Evolutionary conservation across 2,797 vertebrate genomes (phyloP), one percentile per base, ranked within the genome.

Genomic region (Crenichthys baileyi): DNA sequence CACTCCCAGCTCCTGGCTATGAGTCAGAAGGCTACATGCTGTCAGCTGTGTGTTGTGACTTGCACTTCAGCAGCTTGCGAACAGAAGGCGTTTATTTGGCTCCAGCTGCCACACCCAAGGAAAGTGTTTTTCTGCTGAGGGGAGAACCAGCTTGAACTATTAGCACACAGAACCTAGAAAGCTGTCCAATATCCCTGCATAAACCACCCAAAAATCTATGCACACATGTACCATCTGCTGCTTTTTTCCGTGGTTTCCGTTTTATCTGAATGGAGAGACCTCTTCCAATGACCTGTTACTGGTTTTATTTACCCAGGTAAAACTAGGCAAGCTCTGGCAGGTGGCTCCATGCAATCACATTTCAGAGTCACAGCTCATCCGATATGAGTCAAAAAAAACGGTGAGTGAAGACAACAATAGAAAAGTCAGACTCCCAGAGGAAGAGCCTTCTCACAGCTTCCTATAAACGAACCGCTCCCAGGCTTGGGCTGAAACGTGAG

Each of bases 21-120:
- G 89, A 91, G 77, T 90, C 90, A 91, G 81, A 84, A 86, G 79
- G 85, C 88, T 88, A 31, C 90, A 89, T 79, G 90, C 89, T 91
- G 93, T 92, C 90, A 90, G 91, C 93, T 95, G 93, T 95, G 89
- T 96, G 95, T 95, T 94, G 94, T 91, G 93, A 96, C 95, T 95
- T 95, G 95, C 81, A 87, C 88, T 90, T 81, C 75, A 51, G 92
- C 81, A 94, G 91, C 90, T 80, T 85, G 87, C 29, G 88, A 95
- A 94, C 94, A 94, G 93, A 95, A 95, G 93, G 90, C 92, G 83
- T 95, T 95, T 94, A 92, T 95, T 95, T 95, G 87, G 79, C 90
- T 94, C 88, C 94, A 91, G 90, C 86, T 94, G 95, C 95, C 96
- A 95, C 95, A 95, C 96, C 95, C 96, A 92, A 87, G 79, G 88